Evolutionary conservation across 2,888 invertebrate species (phyloP).

Genomic region (Lordiphosa fenestrarum): DNA sequence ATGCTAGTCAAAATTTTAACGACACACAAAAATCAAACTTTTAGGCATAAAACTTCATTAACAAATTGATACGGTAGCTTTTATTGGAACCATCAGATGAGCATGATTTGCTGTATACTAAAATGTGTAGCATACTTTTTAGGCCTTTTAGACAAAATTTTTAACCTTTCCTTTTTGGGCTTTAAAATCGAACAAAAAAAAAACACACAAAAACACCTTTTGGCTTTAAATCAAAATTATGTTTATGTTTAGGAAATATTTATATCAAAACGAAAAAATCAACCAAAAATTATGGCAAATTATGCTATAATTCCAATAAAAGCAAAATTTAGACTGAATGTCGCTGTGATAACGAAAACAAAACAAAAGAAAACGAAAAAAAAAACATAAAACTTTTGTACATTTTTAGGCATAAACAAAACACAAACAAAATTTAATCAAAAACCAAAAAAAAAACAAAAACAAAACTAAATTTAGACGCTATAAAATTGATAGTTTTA

Average conservation of each 20-base stretch:
- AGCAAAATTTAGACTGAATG: slow-evolving; percentile 79
- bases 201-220: slow-evolving; percentile 52
- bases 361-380: slow-evolving; percentile 16
- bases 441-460: slow-evolving; percentile 35
- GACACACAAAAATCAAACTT: slow-evolving; percentile 33
- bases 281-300: slow-evolving; percentile 64
- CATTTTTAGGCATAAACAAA: slow-evolving; percentile 66
- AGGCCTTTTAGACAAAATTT: slow-evolving; percentile 76
- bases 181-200: slow-evolving; percentile 44
- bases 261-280: slow-evolving; percentile 58
- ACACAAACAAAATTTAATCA: slow-evolving; percentile 53
- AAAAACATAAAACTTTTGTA: slow-evolving; percentile 77
- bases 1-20: slow-evolving; percentile 76
- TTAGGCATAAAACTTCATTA: slow-evolving; percentile 74
- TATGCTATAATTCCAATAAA: slow-evolving; percentile 79
- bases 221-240: slow-evolving; percentile 72
- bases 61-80: slow-evolving; percentile 58
- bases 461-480: slow-evolving; percentile 69
- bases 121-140: slow-evolving; percentile 47
- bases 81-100: slow-evolving; percentile 74
- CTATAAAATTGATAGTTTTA: slow-evolving; percentile 47
- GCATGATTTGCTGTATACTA: slow-evolving; percentile 67
- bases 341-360: slow-evolving; percentile 75
- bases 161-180: slow-evolving; percentile 69
- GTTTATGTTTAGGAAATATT: slow-evolving; percentile 57